These are phyloP conservation scores for Acronicta alni DNA, from an alignment of 2,888 invertebrate genomes.

Conservation along the genomic window DNA sequence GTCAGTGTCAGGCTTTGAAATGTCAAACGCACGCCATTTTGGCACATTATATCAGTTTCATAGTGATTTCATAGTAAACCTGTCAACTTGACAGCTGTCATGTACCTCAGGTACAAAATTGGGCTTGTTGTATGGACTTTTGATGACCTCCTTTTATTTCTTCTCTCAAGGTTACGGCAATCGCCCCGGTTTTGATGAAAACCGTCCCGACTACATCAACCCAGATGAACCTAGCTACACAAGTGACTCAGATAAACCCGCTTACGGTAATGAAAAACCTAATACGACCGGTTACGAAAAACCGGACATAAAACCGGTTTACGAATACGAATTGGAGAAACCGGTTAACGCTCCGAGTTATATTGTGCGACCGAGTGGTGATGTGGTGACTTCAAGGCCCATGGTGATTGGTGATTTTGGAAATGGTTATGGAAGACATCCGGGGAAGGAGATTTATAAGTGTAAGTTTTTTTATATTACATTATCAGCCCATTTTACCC, in stretches of 20 bases:
- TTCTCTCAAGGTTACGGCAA: constrained; percentile 29
- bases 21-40: too few relatives aligned
- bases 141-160: too few relatives aligned
- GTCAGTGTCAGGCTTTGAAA: too few relatives aligned
- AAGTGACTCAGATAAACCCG: constrained; percentile 30
- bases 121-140: too few relatives aligned
- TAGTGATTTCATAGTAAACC: too few relatives aligned
- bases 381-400: constrained; percentile 78
- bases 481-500: too few relatives aligned
- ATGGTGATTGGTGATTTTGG: constrained; percentile 76
- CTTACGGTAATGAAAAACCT: constrained; percentile 42
- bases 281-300: constrained; percentile 35
- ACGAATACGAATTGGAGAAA: constrained; percentile 77
- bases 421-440: constrained; percentile 63
- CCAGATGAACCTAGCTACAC: constrained; percentile 31
- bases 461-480: constrained; percentile 67
- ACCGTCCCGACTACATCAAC: constrained; percentile 46
- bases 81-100: too few relatives aligned
- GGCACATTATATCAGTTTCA: too few relatives aligned
- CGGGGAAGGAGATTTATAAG: constrained; percentile 69
- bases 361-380: constrained; percentile 71
- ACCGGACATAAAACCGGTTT: constrained; percentile 77
- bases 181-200: constrained; percentile 33
- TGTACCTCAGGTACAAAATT: too few relatives aligned
- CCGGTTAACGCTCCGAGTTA: constrained; percentile 75